Evolutionary conservation across 2,888 invertebrate species (phyloP), one percentile per base, ranked within the genome.

Genomic region (Trisateles emortualis): DNA sequence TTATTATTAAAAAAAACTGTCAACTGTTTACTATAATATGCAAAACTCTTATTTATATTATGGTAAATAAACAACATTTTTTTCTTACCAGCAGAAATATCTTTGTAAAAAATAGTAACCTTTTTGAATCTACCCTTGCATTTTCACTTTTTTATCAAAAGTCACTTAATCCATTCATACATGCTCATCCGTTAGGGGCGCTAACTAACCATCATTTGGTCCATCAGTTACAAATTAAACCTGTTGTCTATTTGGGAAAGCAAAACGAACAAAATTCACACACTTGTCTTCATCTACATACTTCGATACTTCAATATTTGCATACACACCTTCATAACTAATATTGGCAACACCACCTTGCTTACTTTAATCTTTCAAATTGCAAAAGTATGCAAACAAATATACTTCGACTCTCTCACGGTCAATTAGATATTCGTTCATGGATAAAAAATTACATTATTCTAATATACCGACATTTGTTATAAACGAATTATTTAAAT

Each of bases 401-500:
- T 56, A 59, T 19, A 46, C 32, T 29, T 59, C 24, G 63, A 66
- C 72, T 85, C 74, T 84, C 86, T 82, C 86, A 87, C 88, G 85
- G 79, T 86, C 88, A 90, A 90, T 88, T 88, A 86, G 79, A 71
- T 72, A 72, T 71, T 74, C 78, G 75, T 76, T 79, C 76, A 68
- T 67, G 78, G 70, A 75, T 81, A 75, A 85, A 82, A 74, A 83
- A 81, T 74, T 72, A 64, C 72, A 79, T 79, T 81, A 84, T 83
- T 82, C 74, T 79, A 82, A 87, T 85, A 68, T 57, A 58, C 60
- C 52, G 65, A 76, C 84, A 84, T 88, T 90, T 87, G 86, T 88
- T 85, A 88, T 66, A 74, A 73, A 76, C 68, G 76, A 90, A 87
- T 90, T 90, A 90, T 91, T 91, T 80, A 90, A 90, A 91, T 90